Percentiles rank a stretch among this genome's conserved stretches.
Conservation (phyloP, 2,888 invertebrate species). For the Melangyna quadrimaculata region DNA sequence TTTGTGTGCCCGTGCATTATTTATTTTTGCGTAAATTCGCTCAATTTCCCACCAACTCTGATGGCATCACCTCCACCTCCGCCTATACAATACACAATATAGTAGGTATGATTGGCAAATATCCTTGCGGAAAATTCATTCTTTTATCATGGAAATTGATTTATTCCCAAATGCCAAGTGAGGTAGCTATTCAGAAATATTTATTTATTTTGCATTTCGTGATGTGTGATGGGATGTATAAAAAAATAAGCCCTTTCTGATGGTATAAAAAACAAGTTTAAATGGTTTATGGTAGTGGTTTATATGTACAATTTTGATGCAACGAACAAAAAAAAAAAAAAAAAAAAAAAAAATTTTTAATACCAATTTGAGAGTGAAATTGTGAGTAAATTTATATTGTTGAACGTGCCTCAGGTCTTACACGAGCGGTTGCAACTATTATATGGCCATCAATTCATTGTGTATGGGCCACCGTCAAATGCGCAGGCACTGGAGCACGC, state of each 20-base stretch:
- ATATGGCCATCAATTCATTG: slow-evolving; percentile 17
- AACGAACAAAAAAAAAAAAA: slow-evolving; percentile 5
- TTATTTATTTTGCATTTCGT: slow-evolving; percentile 43
- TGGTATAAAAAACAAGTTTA: slow-evolving; percentile 15
- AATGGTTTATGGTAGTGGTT: slow-evolving; percentile 36
- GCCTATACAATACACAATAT: neutral
- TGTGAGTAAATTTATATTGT: slow-evolving; percentile 64
- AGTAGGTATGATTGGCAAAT: slow-evolving; percentile 37
- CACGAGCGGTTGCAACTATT: slow-evolving; percentile 32
- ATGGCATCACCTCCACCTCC: neutral
- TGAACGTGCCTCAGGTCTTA: slow-evolving; percentile 34
- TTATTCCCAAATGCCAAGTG: slow-evolving; percentile 53
- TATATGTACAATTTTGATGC: slow-evolving; percentile 31
- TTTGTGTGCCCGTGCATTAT: slow-evolving; percentile 47
- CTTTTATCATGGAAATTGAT: slow-evolving; percentile 66
- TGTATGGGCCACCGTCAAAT: neutral
- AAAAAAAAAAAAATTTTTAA: slow-evolving; percentile 59
- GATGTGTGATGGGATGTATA: neutral
- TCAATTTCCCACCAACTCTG: slow-evolving; percentile 59
- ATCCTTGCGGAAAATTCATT: slow-evolving; percentile 43
- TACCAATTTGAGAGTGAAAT: slow-evolving; percentile 53
- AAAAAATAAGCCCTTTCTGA: slow-evolving; percentile 1
- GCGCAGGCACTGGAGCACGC: neutral
- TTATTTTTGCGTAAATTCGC: slow-evolving; percentile 58
- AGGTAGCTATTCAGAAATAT: slow-evolving; percentile 35